phyloP scores from a whole-genome alignment of 2,888 invertebrate genomes.

The Volucella inanis region DNA sequence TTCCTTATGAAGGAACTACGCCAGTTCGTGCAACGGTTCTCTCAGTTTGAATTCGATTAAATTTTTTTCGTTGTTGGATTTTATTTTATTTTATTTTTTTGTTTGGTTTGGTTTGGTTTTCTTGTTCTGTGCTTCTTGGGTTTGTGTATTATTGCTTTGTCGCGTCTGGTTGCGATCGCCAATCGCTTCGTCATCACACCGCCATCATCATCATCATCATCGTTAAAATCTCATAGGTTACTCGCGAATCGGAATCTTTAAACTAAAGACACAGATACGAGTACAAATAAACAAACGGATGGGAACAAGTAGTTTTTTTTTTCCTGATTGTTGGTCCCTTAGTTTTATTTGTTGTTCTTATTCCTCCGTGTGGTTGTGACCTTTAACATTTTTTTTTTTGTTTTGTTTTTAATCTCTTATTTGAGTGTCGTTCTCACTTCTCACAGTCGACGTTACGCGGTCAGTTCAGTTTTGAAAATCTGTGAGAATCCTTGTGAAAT shows the following conservation, averaged over 20 bases:
- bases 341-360: slow-evolving; percentile 3
- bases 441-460: too few relatives aligned
- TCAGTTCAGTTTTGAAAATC: too few relatives aligned
- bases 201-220: slow-evolving; percentile 5
- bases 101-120: slow-evolving; percentile 11
- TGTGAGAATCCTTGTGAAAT: too few relatives aligned
- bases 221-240: slow-evolving; percentile 25
- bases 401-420: background rate
- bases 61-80: background rate
- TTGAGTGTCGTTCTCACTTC: background rate
- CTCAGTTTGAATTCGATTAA: slow-evolving; percentile 71
- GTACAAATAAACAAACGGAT: too few relatives aligned
- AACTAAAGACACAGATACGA: too few relatives aligned
- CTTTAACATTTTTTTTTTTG: slow-evolving; percentile 60
- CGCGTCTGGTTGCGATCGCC: slow-evolving; percentile 45
- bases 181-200: slow-evolving; percentile 50
- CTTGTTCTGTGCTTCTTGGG: slow-evolving; percentile 4
- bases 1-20: slow-evolving; percentile 56
- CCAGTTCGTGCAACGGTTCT: slow-evolving; percentile 44
- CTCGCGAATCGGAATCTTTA: too few relatives aligned
- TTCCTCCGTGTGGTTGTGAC: slow-evolving; percentile 27
- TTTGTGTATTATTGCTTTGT: background rate
- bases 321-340: slow-evolving; percentile 30
- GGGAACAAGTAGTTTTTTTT: slow-evolving; percentile 24
- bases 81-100: slow-evolving; percentile 8